A percentile compares a stretch with the other conserved stretches of the same genome.
phyloP scores from a whole-genome alignment of 2,888 invertebrate genomes.

The Pachycephus smyrnensis region DNA sequence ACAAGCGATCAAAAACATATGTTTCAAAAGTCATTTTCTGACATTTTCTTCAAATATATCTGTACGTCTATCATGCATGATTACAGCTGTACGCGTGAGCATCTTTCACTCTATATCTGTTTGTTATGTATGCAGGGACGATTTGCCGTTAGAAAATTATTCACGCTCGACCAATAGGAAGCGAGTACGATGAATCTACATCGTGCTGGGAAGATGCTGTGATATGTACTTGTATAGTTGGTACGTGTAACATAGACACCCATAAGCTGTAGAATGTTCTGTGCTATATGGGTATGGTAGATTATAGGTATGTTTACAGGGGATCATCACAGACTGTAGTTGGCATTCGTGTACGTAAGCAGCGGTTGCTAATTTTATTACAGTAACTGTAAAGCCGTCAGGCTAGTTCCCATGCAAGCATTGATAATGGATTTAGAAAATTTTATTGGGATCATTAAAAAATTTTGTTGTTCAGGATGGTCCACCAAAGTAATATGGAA shows the following conservation, averaged over 20 bases:
- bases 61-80: background rate
- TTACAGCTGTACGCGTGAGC: background rate
- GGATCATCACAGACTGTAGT: background rate
- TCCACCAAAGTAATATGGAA: background rate
- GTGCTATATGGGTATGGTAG: background rate
- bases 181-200: background rate
- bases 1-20: no score
- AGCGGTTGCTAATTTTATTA: background rate
- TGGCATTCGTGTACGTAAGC: background rate
- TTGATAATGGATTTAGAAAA: background rate
- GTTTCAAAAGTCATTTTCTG: no score
- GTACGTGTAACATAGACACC: background rate
- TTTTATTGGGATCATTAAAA: background rate
- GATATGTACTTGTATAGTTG: background rate
- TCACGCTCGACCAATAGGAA: background rate
- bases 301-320: background rate
- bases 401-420: background rate
- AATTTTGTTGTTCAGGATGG: rapidly evolving
- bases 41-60: no score
- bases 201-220: background rate
- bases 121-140: background rate
- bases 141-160: background rate
- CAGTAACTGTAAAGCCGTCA: background rate
- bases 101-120: background rate
- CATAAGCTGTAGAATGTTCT: background rate